phyloP scores from a whole-genome alignment of 2,797 vertebrate genomes.

The Coregonus suidteri region DNA sequence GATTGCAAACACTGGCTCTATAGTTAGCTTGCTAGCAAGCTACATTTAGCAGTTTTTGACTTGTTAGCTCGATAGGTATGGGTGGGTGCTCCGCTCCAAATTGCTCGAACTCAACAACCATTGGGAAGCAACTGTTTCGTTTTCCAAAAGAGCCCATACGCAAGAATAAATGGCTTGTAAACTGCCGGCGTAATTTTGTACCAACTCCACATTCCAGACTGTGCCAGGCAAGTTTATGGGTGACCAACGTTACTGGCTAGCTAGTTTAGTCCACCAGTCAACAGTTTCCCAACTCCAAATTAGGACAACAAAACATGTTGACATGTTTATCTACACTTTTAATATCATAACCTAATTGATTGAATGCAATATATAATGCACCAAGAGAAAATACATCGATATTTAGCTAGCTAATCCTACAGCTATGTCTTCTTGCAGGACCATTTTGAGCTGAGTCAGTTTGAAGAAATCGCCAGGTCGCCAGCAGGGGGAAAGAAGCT shows the following conservation, averaged over 20 bases:
- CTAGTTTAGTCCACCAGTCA: not conserved
- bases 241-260: not conserved
- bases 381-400: not conserved
- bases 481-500: constrained; percentile 81
- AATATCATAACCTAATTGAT: not conserved
- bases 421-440: constrained; percentile 61
- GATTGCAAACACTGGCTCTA: constrained; percentile 13
- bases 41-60: constrained; percentile 16
- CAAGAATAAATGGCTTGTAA: constrained; percentile 81
- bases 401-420: not conserved
- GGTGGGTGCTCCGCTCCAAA: constrained; percentile 84
- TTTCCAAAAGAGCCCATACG: constrained; percentile 80
- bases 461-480: constrained; percentile 81
- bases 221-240: constrained; percentile 71
- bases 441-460: constrained; percentile 82
- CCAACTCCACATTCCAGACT: constrained; percentile 82
- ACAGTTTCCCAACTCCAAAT: not conserved
- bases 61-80: constrained; percentile 52
- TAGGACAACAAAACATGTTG: not conserved
- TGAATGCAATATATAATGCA: not conserved
- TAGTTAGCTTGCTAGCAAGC: constrained; percentile 21
- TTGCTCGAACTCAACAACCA: constrained; percentile 81
- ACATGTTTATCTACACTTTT: not conserved
- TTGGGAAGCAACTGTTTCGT: constrained; percentile 81
- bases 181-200: constrained; percentile 79